Base-by-base conservation (phyloP, 2,113 vertebrate species). In the Dolichotis patagonum region DNA sequence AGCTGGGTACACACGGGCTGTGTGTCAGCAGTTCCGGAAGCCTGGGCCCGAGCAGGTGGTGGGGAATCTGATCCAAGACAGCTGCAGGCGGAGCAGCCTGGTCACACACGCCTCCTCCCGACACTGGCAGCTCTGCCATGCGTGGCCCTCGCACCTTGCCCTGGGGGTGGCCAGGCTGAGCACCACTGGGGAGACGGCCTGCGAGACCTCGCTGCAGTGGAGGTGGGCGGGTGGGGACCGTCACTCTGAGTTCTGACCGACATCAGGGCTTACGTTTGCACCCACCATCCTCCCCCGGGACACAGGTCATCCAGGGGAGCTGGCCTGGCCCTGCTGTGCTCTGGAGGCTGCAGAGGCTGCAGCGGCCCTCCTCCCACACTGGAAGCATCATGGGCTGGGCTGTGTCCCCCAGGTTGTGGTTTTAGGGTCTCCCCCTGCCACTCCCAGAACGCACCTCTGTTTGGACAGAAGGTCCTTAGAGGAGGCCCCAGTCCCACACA, bases 51-150 rank as follows among this genome's bases (percentile, higher is more conserved):
- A 98, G 95, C 98, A 98, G 98, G 99, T 99, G 99, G 99, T 98
- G 98, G 94, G 96, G 99, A 99, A 99, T 98, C 91, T 14, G 97
- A 99, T 98, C 28, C 49, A 9, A 96, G 97, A 98, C 99, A 99
- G 99, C 99, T 99, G 99, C 98, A 96, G 93, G 73, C 41, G 43
- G 94, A 71, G 90, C 94, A 91, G 77, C 75, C 85, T 81, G 90
- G 98, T 63, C 95, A 7, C 83, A 52, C 98, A 97, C 97, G 12
- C 11, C 73, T 41, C 73, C 98, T 98, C 98, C 98, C 83, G 58
- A 88, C 3, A 2, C 69, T 94, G 90, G 96, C 92, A 97, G 96
- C 97, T 98, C 94, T 96, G 73, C n/a, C 77, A 35, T 65, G 90
- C 97, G 94, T 88, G 97, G 85, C 82, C 94, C 84, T 80, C 49